Base-by-base conservation (phyloP, 1,140 invertebrate genomes). In the Stegodyphus mimosarum region DNA sequence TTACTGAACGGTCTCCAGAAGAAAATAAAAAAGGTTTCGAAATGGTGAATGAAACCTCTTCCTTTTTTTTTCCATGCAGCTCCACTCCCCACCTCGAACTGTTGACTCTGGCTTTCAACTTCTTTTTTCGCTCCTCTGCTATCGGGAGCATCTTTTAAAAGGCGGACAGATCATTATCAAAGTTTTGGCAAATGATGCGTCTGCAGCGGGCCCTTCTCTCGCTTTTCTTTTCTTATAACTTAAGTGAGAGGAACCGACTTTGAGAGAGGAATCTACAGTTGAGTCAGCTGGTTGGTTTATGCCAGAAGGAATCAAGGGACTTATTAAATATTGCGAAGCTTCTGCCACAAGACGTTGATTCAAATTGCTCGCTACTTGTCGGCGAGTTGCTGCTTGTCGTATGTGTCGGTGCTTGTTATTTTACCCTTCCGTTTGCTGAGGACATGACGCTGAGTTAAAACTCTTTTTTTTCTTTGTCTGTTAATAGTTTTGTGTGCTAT, bases 121-220 rank as follows among this genome's bases (percentile, higher is more conserved):
- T 52, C 72, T 33, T 74, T 60, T 74, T 74, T 60, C 53, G 9
- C 33, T 60, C 7, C 33, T 55, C n/a, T 55, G 53, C 72, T 74
- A 74, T 74, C 72, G 13, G 72, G 52, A 74, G 55, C 72, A 74
- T 74, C 72, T 74, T 74, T 74, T 74, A 74, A 74, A 74, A 74
- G 72, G 72, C 51, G 53, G 72, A 52, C 72, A 74, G 72, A 74
- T 74, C 72, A 74, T 74, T 74, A 74, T 74, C 72, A 55, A 74
- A 74, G 72, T 74, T 74, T 74, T 74, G 72, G 72, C 72, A 74
- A 74, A 74, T 74, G 72, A 74, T 74, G 72, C 72, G 55, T 74
- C 13, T 51, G 72, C 55, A 74, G n/a, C 18, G 18, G 10, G 7
- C 55, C 55, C 33, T 60, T 33, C 33, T 33, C 33, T 33, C 33